These are phyloP conservation scores for Tenodera sinensis DNA, from an alignment of 2,888 invertebrate species.

Conservation along the genomic window DNA sequence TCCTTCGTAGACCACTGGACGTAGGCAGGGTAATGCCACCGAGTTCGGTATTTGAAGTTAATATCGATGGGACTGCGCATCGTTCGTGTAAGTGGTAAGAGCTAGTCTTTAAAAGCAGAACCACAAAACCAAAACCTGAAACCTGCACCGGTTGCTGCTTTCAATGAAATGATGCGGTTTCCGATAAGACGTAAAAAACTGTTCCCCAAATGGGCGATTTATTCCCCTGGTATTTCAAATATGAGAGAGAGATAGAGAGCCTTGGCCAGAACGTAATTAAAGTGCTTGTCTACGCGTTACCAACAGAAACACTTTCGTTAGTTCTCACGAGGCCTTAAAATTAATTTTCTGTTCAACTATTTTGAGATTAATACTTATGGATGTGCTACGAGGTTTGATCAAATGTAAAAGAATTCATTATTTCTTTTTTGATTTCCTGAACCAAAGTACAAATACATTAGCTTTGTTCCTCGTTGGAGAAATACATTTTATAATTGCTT, in stretches of 20 bases:
- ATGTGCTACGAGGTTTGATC: background rate
- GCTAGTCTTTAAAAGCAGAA: background rate
- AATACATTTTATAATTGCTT: no score
- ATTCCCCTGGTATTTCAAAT: background rate
- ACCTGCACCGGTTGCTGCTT: background rate
- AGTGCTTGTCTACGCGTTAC: background rate
- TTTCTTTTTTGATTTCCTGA: no score
- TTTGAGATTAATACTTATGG: background rate
- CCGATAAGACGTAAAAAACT: background rate
- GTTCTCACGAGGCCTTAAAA: background rate
- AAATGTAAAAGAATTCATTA: no score
- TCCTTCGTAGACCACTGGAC: background rate
- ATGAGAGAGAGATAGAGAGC: background rate
- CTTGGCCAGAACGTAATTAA: background rate
- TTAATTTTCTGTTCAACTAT: background rate
- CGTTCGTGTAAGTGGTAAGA: background rate
- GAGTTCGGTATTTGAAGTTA: background rate
- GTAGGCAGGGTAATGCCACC: background rate
- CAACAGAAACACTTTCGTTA: background rate
- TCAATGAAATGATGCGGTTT: background rate
- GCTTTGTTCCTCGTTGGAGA: no score
- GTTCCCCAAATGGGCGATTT: background rate
- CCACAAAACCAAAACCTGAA: background rate
- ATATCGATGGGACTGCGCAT: background rate
- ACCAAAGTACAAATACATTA: no score